Conservation (phyloP, 2,888 invertebrate genomes). For the Philhelius pedissequus region DNA sequence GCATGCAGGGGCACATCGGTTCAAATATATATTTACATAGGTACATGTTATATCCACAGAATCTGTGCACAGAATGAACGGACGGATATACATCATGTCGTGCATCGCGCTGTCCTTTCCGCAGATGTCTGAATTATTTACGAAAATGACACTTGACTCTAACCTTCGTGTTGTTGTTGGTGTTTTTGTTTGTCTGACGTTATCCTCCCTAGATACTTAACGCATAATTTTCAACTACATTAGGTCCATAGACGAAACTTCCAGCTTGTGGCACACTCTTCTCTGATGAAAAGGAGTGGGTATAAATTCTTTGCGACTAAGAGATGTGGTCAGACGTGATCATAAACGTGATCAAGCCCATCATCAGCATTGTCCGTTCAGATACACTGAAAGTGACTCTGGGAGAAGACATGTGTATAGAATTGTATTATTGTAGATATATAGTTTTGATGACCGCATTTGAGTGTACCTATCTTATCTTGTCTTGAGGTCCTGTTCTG, state of each 20-base stretch:
- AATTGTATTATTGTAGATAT: background rate
- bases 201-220: constrained; percentile 57
- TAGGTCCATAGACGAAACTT: constrained; percentile 28
- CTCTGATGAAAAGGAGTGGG: background rate
- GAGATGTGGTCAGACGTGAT: constrained; percentile 36
- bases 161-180: constrained; percentile 65
- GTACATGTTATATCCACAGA: too few species aligned
- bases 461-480: constrained; percentile 26
- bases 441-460: constrained; percentile 7
- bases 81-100: background rate
- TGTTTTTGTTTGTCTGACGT: constrained; percentile 16
- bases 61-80: constrained; percentile 4
- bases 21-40: background rate
- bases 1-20: background rate
- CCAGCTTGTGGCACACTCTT: background rate
- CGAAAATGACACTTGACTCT: constrained; percentile 72
- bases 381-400: constrained; percentile 12
- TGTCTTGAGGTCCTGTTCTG: constrained; percentile 18
- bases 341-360: constrained; percentile 38
- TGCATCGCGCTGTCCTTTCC: constrained; percentile 33
- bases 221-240: constrained; percentile 62
- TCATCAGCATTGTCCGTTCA: constrained; percentile 33
- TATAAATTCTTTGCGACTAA: constrained; percentile 1
- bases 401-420: background rate
- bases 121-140: constrained; percentile 70